Evolutionary conservation across 2,797 vertebrate genomes (phyloP), one percentile per base, ranked within the genome.

Genomic region (Champsocephalus gunnari): DNA sequence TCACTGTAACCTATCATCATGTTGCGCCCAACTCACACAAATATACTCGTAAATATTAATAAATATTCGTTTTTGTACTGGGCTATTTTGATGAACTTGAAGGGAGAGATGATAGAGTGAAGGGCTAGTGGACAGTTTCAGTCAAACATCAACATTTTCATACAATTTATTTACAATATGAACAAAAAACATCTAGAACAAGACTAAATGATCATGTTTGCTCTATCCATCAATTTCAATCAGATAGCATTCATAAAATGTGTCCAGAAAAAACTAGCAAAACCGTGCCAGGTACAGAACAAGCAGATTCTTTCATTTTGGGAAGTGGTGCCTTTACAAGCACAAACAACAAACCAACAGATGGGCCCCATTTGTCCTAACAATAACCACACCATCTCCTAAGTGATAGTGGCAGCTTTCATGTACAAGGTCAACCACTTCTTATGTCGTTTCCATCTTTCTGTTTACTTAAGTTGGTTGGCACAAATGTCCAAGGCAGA

Each of bases 1-100:
- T 48, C 41, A 59, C 57, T 72, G 60, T 81, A 81, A 87, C 68
- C 81, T 81, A 92, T 87, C 83, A 87, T 88, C 68, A 54, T 75
- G 72, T 69, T 12, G 3, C 81, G 76, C 56, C 70, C 48, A 56
- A 47, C 44, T 41, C 55, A 43, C 2, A 2, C 16, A 10, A 70
- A 69, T 38, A 17, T 85, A 75, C 79, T 83, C 47, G 68, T 32
- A 38, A 38, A 38, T 38, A 38, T 7, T 38, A 38, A 38, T 38
- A 38, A 9, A 82, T 71, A 82, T 85, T 86, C 81, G 66, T 43
- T 21, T 51, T 71, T 4, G 12, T 47, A 34, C 41, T 1, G 5
- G 11, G 2, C 8, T 45, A 2, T 47, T 24, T 38, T 66, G 17
- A 19, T 61, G 14, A 24, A 28, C 17, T 38, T 38, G 34, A 6